phyloP scores from a whole-genome alignment of 2,113 vertebrate genomes.

The Petroica traversi region DNA sequence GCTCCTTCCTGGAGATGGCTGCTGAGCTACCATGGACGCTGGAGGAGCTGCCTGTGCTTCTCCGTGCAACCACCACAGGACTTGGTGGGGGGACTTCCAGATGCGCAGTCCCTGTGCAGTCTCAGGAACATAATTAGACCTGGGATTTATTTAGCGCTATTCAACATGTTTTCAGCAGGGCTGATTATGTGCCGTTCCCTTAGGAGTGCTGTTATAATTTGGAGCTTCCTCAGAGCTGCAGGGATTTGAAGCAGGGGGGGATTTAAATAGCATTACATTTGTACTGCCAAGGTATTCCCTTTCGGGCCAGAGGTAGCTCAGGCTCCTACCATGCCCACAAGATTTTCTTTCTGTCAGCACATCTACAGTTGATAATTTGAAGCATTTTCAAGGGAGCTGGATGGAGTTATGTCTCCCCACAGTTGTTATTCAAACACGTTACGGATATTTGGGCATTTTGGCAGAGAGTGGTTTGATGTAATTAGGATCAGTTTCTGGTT shows the following conservation, averaged over 20 bases:
- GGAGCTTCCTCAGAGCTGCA: constrained; percentile 39
- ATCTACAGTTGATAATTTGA: constrained; percentile 37
- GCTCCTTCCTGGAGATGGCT: constrained; percentile 6
- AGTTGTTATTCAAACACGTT: constrained; percentile 61
- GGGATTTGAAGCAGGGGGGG: neutral
- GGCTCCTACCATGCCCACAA: constrained; percentile 11
- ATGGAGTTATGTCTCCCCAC: constrained; percentile 37
- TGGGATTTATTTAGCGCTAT: neutral
- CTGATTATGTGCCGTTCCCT: constrained; percentile 36
- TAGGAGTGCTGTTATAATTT: constrained; percentile 37
- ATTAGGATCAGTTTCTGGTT: constrained; percentile 76
- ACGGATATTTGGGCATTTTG: constrained; percentile 65
- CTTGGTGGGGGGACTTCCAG: neutral
- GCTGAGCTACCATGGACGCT: neutral
- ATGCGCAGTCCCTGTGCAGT: neutral
- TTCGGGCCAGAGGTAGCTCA: constrained; percentile 22
- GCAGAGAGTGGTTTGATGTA: constrained; percentile 65
- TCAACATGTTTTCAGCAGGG: constrained; percentile 32
- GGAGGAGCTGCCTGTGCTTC: neutral
- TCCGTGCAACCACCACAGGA: neutral
- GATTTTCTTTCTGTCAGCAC: constrained; percentile 53
- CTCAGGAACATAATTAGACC: constrained; percentile 40
- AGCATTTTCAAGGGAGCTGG: constrained; percentile 51
- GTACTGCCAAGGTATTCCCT: constrained; percentile 18
- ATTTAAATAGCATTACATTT: constrained; percentile 32